Base-by-base conservation (phyloP, 2,797 vertebrate species). In the Myotis findleyi region DNA sequence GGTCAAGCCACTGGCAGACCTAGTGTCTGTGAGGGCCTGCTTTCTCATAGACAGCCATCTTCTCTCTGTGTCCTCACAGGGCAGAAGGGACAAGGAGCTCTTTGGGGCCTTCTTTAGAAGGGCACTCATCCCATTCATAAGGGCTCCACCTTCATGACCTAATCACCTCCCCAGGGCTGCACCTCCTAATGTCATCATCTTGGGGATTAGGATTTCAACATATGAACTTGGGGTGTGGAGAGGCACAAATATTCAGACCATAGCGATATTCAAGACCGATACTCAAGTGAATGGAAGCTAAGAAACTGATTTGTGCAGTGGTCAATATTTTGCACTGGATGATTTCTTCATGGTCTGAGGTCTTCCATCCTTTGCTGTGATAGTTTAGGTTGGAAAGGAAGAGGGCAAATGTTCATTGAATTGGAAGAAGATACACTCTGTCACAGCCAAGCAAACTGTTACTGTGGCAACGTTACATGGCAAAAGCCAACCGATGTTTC, bases 151-250 rank as follows among this genome's bases (percentile, higher is more conserved):
- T 36, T 36, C 2, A 2, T 25, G 13, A 30, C 7, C 73, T 16
- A 20, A 51, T 44, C 23, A 10, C 17, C 73, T 36, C 13, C 71
- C 36, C 16, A 64, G 30, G 36, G 8, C 55, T 38, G 14, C 9
- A 10, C 53, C 18, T 55, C 62, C 75, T 79, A 23, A 16, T 2
- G 4, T 55, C 23, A 9, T 64, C 64, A 66, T 25, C 17, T 30
- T 55, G 14, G 55, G 36, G 38, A 30, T 53, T 38, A 47, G 55
- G 66, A 72, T 90, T 55, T 44, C 55, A 80, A 55, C 30, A 14
- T 47, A 5, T 0, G 7, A 55, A 41, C 23, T n/a, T 12, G 23
- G 14, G 7, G 20, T 6, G 4, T 5, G 41, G 27, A n/a, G 44
- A 57, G 27, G 12, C 55, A n/a, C 30, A 14, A 68, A 47, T 14